These are phyloP conservation scores for Spisula subtruncata DNA, from an alignment of 2,888 invertebrate species.

Conservation along the genomic window DNA sequence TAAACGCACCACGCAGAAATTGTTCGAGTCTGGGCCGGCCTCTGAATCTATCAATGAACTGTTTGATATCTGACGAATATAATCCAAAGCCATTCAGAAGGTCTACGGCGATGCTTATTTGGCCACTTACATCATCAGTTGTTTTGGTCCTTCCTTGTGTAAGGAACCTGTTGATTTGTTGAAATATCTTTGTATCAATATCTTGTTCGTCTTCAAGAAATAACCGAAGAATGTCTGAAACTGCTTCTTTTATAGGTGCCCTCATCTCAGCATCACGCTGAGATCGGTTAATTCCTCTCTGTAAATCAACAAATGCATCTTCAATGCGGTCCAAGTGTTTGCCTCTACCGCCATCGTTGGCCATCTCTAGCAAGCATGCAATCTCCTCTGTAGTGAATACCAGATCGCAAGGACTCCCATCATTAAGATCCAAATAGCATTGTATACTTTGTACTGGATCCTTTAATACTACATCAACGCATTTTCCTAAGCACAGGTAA, in stretches of 20 bases:
- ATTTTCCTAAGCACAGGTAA: constrained; percentile 22
- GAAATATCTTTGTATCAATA: background rate
- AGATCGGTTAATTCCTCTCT: constrained; percentile 52
- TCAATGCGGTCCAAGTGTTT: constrained; percentile 38
- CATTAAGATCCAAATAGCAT: constrained; percentile 42
- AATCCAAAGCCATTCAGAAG: background rate
- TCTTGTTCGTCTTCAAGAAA: background rate
- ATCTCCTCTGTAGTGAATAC: constrained; percentile 43
- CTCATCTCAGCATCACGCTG: constrained; percentile 40
- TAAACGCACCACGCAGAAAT: constrained; percentile 1
- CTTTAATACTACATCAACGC: constrained; percentile 32
- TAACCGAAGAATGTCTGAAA: constrained; percentile 13
- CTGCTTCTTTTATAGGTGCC: constrained; percentile 46
- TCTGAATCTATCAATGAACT: constrained; percentile 9
- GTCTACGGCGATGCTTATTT: background rate
- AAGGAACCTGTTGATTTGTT: constrained; percentile 11
- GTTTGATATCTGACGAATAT: background rate
- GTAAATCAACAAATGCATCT: constrained; percentile 57
- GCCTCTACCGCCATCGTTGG: constrained; percentile 47
- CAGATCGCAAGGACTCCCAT: constrained; percentile 26
- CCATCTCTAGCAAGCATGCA: constrained; percentile 39
- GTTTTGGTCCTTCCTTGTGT: background rate
- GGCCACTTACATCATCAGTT: background rate
- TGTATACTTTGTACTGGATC: constrained; percentile 46
- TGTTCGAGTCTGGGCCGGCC: background rate